Evolutionary conservation across 2,888 invertebrate genomes (phyloP), one percentile per base, ranked within the genome.

Genomic region (Drosophila nr. perissopoda): DNA sequence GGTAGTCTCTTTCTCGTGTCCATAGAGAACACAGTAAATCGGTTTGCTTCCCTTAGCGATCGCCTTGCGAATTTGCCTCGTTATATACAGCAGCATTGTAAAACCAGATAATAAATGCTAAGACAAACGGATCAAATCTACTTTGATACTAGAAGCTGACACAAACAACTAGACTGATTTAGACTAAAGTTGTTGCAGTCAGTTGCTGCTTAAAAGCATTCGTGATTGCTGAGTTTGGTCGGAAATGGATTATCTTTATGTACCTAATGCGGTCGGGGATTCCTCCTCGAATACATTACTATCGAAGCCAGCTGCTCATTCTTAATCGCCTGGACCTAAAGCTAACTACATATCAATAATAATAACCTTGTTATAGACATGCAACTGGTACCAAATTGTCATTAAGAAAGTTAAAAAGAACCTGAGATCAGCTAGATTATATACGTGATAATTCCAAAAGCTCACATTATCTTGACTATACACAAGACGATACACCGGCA

Each of bases 1-100:
- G 63, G 63, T 69, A 4, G 62, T 62, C 5, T 82, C 70, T 7
- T 61, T 56, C 0, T 72, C 73, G 4, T 67, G 74, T 0, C 84
- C 87, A 68, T 70, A 83, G 36, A 89, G 36, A 46, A 84, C 70
- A 31, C 89, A 89, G 61, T 89, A 89, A 0, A 91, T 5, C 2
- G 82, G 74, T 2, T 64, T 76, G 27, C 56, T 66, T 16, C 46
- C 25, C 21, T 49, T 4, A 25, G 77, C 76, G 4, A 88, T 54
- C 7, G 69, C 33, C 11, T 75, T 52, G 10, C 34, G 33, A 46
- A 79, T 21, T 4, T n/a, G 0, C n/a, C 25, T 58, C 2, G 31
- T 21, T 8, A 74, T 4, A 7, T 16, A 60, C 2, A 34, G 2
- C 7, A 70, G 18, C 66, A 85, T 69, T 49, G 3, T 53, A 48